A percentile compares a stretch with the other conserved stretches of the same genome.
These are phyloP conservation scores for Emberiza fucata DNA, from an alignment of 2,113 vertebrate genomes.

Conservation along the genomic window DNA sequence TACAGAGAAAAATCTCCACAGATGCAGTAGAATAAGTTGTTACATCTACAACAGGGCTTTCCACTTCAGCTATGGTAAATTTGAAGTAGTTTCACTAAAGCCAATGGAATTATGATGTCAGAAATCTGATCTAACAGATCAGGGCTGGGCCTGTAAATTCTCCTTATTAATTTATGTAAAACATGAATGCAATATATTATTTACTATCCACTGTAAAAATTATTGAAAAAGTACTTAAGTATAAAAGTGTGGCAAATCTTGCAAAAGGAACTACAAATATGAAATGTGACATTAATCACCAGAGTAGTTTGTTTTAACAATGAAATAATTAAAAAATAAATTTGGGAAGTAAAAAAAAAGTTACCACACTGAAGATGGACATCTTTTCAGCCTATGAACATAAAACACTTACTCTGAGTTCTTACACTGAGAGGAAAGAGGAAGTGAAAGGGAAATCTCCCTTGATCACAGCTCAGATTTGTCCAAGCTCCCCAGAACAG, in stretches of 20 bases:
- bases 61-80: background rate
- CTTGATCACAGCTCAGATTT: background rate
- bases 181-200: conserved; percentile 64
- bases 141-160: background rate
- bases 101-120: background rate
- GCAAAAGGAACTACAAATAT: conserved; percentile 25
- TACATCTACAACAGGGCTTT: background rate
- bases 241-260: conserved; percentile 52
- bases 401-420: background rate
- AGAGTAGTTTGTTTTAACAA: background rate
- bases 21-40: background rate
- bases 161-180: conserved; percentile 23
- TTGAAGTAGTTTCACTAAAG: background rate
- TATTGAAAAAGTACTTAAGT: conserved; percentile 53
- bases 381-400: background rate
- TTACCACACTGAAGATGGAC: conserved; percentile 1
- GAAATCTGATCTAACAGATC: background rate
- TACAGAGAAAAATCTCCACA: background rate
- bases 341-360: background rate
- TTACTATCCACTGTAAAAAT: conserved; percentile 69
- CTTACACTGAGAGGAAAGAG: background rate
- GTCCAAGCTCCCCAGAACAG: background rate
- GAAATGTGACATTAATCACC: conserved; percentile 51
- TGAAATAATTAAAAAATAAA: background rate
- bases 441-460: background rate